These are phyloP conservation scores for Opisthocomus hoazin DNA, from an alignment of 2,113 vertebrate species.

Conservation along the genomic window DNA sequence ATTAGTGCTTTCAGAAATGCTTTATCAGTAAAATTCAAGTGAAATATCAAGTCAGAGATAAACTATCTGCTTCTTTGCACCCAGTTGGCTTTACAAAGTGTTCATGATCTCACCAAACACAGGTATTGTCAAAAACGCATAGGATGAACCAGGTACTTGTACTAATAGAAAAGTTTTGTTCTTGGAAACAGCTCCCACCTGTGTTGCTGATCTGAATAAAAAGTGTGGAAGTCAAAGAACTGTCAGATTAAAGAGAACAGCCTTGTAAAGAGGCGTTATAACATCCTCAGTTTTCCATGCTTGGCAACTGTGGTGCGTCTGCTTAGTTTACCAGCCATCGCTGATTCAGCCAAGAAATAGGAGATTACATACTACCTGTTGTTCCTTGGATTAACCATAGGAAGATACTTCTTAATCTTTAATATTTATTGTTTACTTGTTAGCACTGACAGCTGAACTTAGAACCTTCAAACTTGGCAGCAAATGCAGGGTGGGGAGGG, in stretches of 20 bases:
- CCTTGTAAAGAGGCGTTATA: not conserved
- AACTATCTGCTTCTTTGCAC: not conserved
- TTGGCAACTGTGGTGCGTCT: not conserved
- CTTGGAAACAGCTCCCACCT: not conserved
- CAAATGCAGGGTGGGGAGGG: not conserved
- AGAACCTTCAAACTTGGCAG: not conserved
- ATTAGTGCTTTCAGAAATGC: not conserved
- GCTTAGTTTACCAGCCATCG: not conserved
- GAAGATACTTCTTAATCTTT: not conserved
- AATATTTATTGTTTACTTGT: not conserved
- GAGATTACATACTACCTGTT: rapidly evolving
- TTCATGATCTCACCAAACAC: not conserved
- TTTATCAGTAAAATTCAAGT: not conserved
- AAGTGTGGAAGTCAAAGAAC: not conserved
- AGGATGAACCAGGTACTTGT: not conserved
- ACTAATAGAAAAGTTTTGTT: not conserved
- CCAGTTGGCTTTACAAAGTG: not conserved
- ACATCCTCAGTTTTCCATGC: not conserved
- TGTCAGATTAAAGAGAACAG: not conserved
- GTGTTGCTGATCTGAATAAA: not conserved
- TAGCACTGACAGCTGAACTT: not conserved
- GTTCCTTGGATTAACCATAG: not conserved
- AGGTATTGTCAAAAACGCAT: not conserved
- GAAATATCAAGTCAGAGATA: rapidly evolving
- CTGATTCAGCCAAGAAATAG: not conserved